Evolutionary conservation across 2,888 invertebrate species (phyloP).

Genomic region (Elysia crispata): DNA sequence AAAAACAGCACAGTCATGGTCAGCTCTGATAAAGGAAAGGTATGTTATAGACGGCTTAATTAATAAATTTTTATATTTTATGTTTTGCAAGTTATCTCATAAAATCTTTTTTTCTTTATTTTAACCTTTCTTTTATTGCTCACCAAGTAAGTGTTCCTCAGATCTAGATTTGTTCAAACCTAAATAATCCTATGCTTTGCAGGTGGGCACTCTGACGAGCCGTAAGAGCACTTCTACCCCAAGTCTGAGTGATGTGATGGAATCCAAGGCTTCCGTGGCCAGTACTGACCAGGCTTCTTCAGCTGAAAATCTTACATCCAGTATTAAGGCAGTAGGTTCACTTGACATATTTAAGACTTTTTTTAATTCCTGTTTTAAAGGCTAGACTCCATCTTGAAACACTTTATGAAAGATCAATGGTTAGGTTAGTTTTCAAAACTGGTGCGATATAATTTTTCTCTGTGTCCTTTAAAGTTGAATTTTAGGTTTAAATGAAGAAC

Average conservation of each 20-base stretch:
- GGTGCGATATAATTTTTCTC: too few relatives aligned
- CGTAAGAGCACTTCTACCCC: conserved; percentile 97
- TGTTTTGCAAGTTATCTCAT: too few relatives aligned
- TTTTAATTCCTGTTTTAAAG: neutral
- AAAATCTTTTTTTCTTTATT: too few relatives aligned
- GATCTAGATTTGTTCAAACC: neutral
- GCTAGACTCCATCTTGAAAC: too few relatives aligned
- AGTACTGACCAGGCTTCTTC: conserved; percentile 95
- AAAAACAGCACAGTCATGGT: conserved; percentile 56
- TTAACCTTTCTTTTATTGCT: too few relatives aligned
- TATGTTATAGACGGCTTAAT: conserved; percentile 32
- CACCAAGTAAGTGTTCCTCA: too few relatives aligned
- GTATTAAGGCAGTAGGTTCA: conserved; percentile 71
- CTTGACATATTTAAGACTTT: too few relatives aligned
- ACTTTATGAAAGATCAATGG: too few relatives aligned
- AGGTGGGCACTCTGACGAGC: conserved; percentile 82
- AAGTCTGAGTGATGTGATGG: conserved; percentile 85
- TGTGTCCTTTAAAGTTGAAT: too few relatives aligned
- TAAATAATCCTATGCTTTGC: neutral
- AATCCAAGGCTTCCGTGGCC: conserved; percentile 91
- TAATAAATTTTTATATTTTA: too few relatives aligned
- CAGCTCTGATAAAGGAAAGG: conserved; percentile 68
- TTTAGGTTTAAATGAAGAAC: too few relatives aligned
- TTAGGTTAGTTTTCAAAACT: too few relatives aligned
- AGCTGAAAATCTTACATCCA: conserved; percentile 87